These are phyloP conservation scores for Charina bottae DNA, from an alignment of 2,113 vertebrate species.

Conservation along the genomic window DNA sequence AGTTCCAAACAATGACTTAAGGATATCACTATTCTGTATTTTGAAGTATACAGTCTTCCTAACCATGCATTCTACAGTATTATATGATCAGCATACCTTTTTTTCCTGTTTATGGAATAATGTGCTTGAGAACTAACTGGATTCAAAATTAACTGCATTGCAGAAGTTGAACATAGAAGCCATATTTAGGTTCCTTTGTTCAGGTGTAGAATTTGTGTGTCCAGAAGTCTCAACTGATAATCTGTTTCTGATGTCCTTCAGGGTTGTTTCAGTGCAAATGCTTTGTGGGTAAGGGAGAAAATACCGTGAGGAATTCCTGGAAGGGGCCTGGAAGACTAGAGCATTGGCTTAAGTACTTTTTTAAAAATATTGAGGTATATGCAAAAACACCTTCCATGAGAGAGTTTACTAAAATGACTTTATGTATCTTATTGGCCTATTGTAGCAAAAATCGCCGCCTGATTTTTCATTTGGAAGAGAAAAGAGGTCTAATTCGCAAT, in stretches of 20 bases:
- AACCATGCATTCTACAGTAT: neutral
- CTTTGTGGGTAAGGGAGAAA: neutral
- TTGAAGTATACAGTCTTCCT: neutral
- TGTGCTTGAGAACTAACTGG: neutral
- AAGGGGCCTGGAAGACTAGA: neutral
- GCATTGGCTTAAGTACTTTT: neutral
- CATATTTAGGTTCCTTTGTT: neutral
- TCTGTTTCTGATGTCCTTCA: neutral
- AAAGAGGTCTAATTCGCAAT: slow-evolving; percentile 92
- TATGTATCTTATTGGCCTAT: neutral
- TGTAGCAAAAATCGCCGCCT: slow-evolving; percentile 85
- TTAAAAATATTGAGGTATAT: neutral
- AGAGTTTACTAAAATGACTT: neutral
- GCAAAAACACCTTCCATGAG: neutral
- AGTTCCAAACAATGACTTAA: neutral
- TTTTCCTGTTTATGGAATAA: neutral
- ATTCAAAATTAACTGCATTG: neutral
- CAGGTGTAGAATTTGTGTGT: neutral
- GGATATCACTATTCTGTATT: neutral
- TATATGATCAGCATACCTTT: neutral
- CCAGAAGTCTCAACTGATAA: neutral
- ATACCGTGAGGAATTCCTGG: neutral
- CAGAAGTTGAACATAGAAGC: neutral
- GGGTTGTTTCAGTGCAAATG: neutral
- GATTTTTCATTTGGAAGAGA: slow-evolving; percentile 86